Evolutionary conservation across 2,888 invertebrate genomes (phyloP), one percentile per base, ranked within the genome.

Genomic region (Polydrusus tereticollis): DNA sequence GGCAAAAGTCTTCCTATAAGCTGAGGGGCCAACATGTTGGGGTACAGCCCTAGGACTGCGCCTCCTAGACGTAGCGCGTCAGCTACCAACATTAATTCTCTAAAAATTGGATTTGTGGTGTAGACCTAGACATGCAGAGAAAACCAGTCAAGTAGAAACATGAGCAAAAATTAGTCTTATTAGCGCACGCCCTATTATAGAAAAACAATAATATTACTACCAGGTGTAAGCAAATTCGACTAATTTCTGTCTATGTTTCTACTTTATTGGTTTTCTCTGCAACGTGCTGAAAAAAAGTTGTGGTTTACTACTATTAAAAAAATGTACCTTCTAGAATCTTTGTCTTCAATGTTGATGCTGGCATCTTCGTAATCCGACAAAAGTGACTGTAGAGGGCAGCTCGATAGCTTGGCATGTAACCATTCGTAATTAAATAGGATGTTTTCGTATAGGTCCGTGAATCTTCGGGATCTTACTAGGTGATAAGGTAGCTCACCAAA

Each of bases 351-450:
- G 83, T 95, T 92, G 5, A 86, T 87, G 73, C 93, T 93, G 0
- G 97, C 94, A 82, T 99, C 98, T 85, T 99, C 98, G 81, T 97
- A 98, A 85, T 99, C 99, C 4, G 96, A 94, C 6, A 99, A 87
- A 0, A 98, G 94, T 0, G 97, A 94, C 85, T 98, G 98, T 12
- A 99, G 88, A 0, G 99, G 98, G 83, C 98, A 98, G 80, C 97
- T 96, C 77, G 94, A 94, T 0, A 98, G 88, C 83, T 99, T 99
- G 0, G 98, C 97, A 83, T 98, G 97, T 0, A 99, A 88, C 97
- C 98, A 99, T 81, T 96, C 94, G 84, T 98, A 99, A 86, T 98
- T 98, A 86, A 99, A 99, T 0, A 99, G 88, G 0, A 98, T 98
- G 82, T 97, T 91, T 45, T 93, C 92, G 82, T 96, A 96, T 14